These are phyloP conservation scores for Enhydra lutris DNA, from an alignment of 2,113 vertebrate species.

Conservation along the genomic window DNA sequence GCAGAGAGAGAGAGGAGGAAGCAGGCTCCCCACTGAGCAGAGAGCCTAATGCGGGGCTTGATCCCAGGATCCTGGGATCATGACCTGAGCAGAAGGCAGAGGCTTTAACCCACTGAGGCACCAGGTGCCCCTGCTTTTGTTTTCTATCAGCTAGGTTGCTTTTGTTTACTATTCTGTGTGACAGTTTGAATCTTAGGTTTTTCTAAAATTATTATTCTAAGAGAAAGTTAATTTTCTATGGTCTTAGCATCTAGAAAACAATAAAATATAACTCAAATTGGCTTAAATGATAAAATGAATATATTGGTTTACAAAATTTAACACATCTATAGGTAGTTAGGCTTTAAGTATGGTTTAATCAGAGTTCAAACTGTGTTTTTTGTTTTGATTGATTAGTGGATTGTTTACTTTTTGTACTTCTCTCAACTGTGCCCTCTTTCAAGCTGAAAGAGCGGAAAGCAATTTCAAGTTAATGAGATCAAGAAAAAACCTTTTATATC, in stretches of 20 bases:
- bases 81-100: no score
- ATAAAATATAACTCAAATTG: neutral
- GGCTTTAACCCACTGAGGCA: no score
- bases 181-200: neutral
- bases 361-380: neutral
- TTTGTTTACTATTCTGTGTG: neutral
- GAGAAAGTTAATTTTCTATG: neutral
- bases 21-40: no score
- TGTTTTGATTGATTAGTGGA: neutral
- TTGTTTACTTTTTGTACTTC: neutral
- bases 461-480: neutral
- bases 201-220: neutral
- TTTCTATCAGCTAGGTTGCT: neutral
- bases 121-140: no score
- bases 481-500: neutral
- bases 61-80: no score
- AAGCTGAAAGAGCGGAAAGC: neutral
- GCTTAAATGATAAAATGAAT: neutral
- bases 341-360: neutral
- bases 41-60: no score
- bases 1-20: no score
- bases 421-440: neutral
- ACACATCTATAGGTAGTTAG: neutral
- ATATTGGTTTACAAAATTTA: neutral
- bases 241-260: neutral